phyloP scores from a whole-genome alignment of 2,797 vertebrate genomes.

The Gorsachius magnificus region DNA sequence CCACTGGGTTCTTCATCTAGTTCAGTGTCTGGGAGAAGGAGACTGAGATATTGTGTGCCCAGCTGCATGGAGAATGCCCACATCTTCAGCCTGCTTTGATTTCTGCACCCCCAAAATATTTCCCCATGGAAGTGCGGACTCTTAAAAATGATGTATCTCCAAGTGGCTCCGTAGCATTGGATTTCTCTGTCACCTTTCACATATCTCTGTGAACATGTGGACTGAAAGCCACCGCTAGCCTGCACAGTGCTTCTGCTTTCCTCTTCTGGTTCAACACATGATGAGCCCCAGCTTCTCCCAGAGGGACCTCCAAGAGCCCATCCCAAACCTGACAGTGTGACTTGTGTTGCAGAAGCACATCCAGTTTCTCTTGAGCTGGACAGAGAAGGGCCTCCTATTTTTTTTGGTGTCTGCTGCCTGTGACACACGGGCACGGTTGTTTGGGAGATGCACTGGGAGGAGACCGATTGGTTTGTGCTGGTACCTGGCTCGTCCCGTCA shows the following conservation, averaged over 20 bases:
- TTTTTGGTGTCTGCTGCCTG: neutral
- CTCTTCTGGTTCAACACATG: neutral
- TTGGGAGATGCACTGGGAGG: accelerated
- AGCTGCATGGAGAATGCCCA: neutral
- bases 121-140: neutral
- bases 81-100: neutral
- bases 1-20: no score
- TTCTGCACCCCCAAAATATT: neutral
- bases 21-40: neutral
- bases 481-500: accelerated
- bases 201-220: neutral
- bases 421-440: accelerated
- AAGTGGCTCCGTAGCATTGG: neutral
- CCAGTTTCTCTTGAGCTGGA: accelerated
- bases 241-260: neutral
- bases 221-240: neutral
- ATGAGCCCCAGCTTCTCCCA: neutral
- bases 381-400: accelerated
- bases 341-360: neutral
- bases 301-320: neutral
- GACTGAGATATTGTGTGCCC: neutral
- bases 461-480: accelerated
- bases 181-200: neutral
- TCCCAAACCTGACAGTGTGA: neutral
- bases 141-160: neutral